Conservation (phyloP, 2,113 vertebrate genomes). For the Aspiorhynchus laticeps region DNA sequence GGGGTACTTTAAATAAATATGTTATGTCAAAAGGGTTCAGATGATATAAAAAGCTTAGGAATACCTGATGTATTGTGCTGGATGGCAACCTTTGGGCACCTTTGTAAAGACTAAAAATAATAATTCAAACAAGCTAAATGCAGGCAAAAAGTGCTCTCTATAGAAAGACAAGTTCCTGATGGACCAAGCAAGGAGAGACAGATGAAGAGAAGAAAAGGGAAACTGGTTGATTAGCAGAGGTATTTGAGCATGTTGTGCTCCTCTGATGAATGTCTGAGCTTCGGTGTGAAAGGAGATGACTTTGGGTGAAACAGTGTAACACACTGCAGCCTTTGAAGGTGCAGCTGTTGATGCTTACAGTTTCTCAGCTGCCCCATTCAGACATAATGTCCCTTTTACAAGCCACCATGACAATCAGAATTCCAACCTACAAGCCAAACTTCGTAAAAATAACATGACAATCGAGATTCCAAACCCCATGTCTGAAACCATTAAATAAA, state of each 20-base stretch:
- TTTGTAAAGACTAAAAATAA: not conserved
- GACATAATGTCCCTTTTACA: slow-evolving; percentile 62
- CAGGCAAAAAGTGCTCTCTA: not conserved
- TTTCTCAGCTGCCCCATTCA: slow-evolving; percentile 66
- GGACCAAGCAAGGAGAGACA: not conserved
- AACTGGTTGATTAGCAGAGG: not conserved
- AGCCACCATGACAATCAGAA: slow-evolving; percentile 72
- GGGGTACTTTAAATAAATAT: not conserved
- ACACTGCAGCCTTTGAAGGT: slow-evolving; percentile 68
- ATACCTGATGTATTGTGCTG: not conserved
- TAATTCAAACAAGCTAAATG: not conserved
- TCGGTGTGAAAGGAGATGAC: not conserved
- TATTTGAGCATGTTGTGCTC: slow-evolving; percentile 30
- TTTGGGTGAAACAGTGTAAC: slow-evolving; percentile 67
- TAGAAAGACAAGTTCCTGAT: not conserved
- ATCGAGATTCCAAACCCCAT: slow-evolving; percentile 45
- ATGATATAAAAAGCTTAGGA: not conserved
- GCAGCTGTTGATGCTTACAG: slow-evolving; percentile 74
- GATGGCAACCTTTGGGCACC: not conserved
- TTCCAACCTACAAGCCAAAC: slow-evolving; percentile 75
- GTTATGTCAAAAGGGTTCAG: not conserved
- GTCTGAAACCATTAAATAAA: slow-evolving; percentile 52
- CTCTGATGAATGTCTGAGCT: slow-evolving; percentile 23
- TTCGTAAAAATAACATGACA: slow-evolving; percentile 68
- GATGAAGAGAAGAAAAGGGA: not conserved